Conservation (phyloP, 2,797 vertebrate species). For the Carcharodon carcharias region DNA sequence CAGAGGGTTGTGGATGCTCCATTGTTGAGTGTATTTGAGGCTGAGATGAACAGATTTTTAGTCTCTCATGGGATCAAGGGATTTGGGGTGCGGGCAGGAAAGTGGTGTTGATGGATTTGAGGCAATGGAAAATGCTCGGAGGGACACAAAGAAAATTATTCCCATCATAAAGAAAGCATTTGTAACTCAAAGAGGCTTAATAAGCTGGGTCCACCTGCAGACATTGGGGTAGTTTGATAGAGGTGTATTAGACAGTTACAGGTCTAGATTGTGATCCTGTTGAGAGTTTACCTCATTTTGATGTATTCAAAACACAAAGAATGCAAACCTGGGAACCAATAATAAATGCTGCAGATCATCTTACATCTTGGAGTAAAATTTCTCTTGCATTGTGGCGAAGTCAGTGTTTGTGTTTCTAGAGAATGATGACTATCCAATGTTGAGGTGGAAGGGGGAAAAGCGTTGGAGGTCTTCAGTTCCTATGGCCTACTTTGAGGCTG, state of each 20-base stretch:
- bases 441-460: not conserved
- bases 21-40: not conserved
- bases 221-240: not conserved
- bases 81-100: not conserved
- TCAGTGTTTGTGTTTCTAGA: not conserved
- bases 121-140: not conserved
- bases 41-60: not conserved
- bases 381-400: not conserved
- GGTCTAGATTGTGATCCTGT: not conserved
- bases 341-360: not conserved
- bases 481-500: not conserved
- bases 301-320: not conserved
- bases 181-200: not conserved
- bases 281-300: not conserved
- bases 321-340: not conserved
- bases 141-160: not conserved
- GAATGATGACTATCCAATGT: not conserved
- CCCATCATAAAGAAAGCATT: not conserved
- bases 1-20: not conserved
- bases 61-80: too few species aligned
- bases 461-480: not conserved
- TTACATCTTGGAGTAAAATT: not conserved
- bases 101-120: not conserved
- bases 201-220: not conserved
- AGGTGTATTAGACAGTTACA: not conserved